These are phyloP conservation scores for Holacanthella duospinosa DNA, from an alignment of 2,888 invertebrate genomes.

Conservation along the genomic window DNA sequence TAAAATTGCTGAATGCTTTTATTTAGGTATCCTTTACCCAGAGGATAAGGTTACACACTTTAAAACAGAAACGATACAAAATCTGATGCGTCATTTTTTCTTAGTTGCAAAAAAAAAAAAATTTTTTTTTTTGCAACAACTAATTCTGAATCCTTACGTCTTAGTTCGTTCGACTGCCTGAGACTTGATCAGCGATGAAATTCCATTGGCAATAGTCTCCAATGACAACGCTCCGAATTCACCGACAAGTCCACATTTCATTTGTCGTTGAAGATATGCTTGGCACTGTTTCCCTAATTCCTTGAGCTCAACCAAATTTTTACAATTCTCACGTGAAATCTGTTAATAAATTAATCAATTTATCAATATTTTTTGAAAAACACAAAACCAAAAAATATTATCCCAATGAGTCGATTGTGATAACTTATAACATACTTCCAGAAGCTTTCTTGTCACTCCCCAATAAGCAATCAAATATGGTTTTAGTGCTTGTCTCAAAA, in stretches of 20 bases:
- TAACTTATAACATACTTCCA: constrained; percentile 20
- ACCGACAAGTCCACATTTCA: constrained; percentile 22
- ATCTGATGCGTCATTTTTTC: not conserved
- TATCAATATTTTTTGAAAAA: too few relatives aligned
- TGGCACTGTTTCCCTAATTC: constrained; percentile 30
- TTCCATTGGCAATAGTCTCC: constrained; percentile 45
- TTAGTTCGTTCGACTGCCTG: not conserved
- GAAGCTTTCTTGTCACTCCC: constrained; percentile 25
- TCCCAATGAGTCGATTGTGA: too few relatives aligned
- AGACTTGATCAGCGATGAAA: constrained; percentile 23
- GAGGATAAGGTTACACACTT: too few relatives aligned
- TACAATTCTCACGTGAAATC: constrained; percentile 10
- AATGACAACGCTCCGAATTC: constrained; percentile 50
- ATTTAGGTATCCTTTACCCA: too few relatives aligned
- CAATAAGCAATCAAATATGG: constrained; percentile 32
- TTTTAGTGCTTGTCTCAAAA: constrained; percentile 22
- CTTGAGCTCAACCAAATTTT: constrained; percentile 24
- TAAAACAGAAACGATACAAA: too few relatives aligned
- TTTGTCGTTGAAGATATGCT: constrained; percentile 23
- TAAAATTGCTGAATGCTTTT: too few relatives aligned
- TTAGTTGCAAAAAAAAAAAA: not conserved
- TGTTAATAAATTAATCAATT: not conserved
- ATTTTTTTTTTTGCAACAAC: too few relatives aligned
- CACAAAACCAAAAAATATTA: too few relatives aligned
- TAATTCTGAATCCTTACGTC: not conserved